These are phyloP conservation scores for Sterna hirundo DNA, from an alignment of 2,113 vertebrate genomes.

Conservation along the genomic window DNA sequence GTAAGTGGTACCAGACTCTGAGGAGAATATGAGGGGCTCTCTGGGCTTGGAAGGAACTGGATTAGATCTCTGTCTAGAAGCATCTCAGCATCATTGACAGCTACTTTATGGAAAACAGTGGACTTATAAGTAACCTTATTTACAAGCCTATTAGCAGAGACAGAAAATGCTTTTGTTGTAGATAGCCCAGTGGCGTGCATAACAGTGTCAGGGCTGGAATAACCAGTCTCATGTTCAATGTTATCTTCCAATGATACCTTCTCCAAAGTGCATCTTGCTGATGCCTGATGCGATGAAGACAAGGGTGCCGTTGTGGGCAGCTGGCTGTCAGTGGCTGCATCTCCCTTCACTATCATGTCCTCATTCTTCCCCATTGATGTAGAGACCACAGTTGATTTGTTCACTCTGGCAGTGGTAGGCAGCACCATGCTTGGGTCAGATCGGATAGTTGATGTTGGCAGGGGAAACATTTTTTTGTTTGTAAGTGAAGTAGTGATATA, in stretches of 20 bases:
- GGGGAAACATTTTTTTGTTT: too few species aligned
- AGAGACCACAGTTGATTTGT: background rate
- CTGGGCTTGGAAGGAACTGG: background rate
- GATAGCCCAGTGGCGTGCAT: background rate
- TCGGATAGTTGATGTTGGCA: background rate
- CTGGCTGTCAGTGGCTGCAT: background rate
- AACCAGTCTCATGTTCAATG: fast-evolving
- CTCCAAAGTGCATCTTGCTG: background rate
- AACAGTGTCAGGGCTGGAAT: background rate
- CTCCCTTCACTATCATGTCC: background rate
- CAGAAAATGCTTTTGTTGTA: background rate
- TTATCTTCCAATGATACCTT: background rate
- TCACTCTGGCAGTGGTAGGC: background rate
- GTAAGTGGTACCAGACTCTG: background rate
- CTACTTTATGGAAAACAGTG: background rate
- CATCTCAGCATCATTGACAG: background rate
- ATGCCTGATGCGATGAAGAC: background rate
- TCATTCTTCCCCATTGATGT: fast-evolving
- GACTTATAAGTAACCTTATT: background rate
- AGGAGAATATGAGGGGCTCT: background rate
- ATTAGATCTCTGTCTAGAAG: background rate
- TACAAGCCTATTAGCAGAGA: background rate
- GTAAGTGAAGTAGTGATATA: fast-evolving
- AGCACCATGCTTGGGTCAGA: fast-evolving
- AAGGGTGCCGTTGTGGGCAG: fast-evolving